These are phyloP conservation scores for Danio albolineatus DNA, from an alignment of 2,797 vertebrate species.

Conservation along the genomic window DNA sequence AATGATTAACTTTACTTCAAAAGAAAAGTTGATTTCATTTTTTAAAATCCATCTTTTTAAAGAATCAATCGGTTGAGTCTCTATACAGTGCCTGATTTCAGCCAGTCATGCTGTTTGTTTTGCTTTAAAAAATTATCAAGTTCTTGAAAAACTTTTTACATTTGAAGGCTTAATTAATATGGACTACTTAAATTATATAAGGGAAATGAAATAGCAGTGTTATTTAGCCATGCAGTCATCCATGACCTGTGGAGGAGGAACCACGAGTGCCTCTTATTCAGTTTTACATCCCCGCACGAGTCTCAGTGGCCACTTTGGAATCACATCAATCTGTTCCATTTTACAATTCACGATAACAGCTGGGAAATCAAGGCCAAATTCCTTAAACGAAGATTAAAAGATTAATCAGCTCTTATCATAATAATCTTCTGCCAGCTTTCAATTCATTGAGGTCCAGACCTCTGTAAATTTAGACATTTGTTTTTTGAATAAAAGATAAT, in stretches of 20 bases:
- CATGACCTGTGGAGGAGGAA: conserved; percentile 19
- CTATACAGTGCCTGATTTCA: not conserved
- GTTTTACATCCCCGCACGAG: conserved; percentile 5
- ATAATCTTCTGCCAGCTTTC: not conserved
- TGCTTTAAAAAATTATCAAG: not conserved
- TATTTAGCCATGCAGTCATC: conserved; percentile 10
- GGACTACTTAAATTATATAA: not conserved
- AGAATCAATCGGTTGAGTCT: not conserved
- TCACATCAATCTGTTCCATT: not conserved
- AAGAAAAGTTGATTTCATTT: too few species aligned
- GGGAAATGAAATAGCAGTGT: conserved; percentile 8
- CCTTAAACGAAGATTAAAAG: not conserved
- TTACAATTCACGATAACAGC: not conserved
- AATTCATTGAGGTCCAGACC: not conserved
- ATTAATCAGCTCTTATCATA: not conserved
- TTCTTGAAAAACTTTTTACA: not conserved
- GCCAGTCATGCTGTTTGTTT: not conserved
- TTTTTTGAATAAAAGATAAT: too few species aligned
- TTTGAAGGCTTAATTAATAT: conserved; percentile 2
- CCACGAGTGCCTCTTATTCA: not conserved
- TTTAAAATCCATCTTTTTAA: too few species aligned
- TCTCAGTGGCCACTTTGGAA: not conserved
- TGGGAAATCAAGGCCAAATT: not conserved
- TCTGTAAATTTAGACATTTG: too few species aligned
- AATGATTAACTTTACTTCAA: too few species aligned